Conservation (phyloP, 2,797 vertebrate species). For the Sebastes iracundus region DNA sequence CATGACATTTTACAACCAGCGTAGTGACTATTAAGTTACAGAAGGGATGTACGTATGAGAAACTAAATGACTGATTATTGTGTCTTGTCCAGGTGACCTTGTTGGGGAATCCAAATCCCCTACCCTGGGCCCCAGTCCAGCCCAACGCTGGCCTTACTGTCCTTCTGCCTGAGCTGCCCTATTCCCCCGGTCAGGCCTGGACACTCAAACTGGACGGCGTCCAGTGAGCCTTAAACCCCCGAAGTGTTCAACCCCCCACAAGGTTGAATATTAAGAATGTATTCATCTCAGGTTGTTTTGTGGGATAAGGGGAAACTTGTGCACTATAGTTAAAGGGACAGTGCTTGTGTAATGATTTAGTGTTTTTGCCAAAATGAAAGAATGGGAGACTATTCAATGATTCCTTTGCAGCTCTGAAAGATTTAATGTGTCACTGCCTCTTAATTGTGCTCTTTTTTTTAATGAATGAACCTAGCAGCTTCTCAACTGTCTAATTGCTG, state of each 20-base stretch:
- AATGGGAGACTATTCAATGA: neutral
- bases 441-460: neutral
- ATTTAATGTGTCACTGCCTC: neutral
- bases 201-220: slow-evolving; percentile 84
- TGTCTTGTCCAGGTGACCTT: slow-evolving; percentile 84
- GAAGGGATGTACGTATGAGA: neutral
- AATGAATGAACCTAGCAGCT: neutral
- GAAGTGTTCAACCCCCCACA: neutral
- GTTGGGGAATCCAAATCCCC: slow-evolving; percentile 77
- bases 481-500: neutral
- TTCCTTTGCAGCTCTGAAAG: neutral
- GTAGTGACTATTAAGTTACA: neutral
- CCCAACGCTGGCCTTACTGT: slow-evolving; percentile 76
- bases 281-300: slow-evolving; percentile 19
- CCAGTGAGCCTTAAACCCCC: slow-evolving; percentile 53
- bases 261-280: neutral
- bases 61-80: neutral
- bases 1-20: neutral
- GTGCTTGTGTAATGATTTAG: neutral
- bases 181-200: slow-evolving; percentile 82
- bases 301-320: neutral
- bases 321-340: slow-evolving; percentile 4
- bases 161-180: slow-evolving; percentile 79
- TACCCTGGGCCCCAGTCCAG: slow-evolving; percentile 82
- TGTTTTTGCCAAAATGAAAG: slow-evolving; percentile 6